phyloP scores from a whole-genome alignment of 2,113 vertebrate species.

The Mus spicilegus region DNA sequence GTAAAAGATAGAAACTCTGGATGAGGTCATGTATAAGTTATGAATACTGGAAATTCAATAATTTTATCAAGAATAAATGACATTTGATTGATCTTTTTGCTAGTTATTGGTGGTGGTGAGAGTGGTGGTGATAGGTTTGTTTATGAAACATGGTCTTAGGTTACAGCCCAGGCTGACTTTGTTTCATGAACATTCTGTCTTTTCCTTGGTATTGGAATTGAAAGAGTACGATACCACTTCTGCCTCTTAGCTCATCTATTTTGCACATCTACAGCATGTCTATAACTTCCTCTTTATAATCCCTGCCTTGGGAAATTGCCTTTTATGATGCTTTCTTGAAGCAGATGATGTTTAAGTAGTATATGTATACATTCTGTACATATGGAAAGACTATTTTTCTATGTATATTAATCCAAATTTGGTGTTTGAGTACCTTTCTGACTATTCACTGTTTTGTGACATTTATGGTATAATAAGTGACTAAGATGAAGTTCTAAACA shows the following conservation, averaged over 20 bases:
- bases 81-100: neutral
- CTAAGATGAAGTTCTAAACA: slow-evolving; percentile 6
- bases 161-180: neutral
- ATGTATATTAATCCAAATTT: neutral
- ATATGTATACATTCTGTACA: neutral
- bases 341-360: neutral
- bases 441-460: neutral
- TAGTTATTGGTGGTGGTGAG: neutral
- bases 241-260: neutral
- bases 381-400: neutral
- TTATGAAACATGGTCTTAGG: neutral
- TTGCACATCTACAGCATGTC: slow-evolving; percentile 4
- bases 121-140: neutral
- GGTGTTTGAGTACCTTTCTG: neutral
- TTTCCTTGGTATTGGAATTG: neutral
- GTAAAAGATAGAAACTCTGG: neutral
- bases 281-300: neutral
- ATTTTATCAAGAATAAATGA: neutral
- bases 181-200: neutral
- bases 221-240: neutral
- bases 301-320: neutral
- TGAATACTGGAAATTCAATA: neutral
- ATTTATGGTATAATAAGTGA: neutral
- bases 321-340: neutral
- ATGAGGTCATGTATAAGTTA: neutral